These are phyloP conservation scores for Actinia equina DNA, from an alignment of 64 coral and sea anemone genomes.

Conservation along the genomic window DNA sequence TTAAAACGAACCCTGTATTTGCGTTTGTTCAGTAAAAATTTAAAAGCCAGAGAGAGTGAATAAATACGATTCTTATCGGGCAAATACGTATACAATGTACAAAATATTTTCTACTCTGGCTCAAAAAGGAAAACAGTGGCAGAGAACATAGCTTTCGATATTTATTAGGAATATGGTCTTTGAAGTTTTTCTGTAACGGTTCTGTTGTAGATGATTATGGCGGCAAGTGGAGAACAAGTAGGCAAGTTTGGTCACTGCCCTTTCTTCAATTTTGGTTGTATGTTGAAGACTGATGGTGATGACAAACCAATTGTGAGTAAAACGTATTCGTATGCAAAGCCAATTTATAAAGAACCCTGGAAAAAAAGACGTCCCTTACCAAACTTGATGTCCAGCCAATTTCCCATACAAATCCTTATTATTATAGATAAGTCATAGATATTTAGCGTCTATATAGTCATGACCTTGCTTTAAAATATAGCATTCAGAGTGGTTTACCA, in stretches of 20 bases:
- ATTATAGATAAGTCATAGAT: too few species aligned
- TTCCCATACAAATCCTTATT: too few species aligned
- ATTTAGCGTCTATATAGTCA: too few species aligned
- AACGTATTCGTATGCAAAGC: neutral
- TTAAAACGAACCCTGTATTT: too few species aligned
- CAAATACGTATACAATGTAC: too few species aligned
- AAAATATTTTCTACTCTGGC: too few species aligned
- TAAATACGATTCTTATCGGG: too few species aligned
- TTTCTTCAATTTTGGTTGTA: neutral
- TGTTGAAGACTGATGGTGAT: neutral
- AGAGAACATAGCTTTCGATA: neutral
- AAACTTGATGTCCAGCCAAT: too few species aligned
- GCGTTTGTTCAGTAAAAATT: too few species aligned
- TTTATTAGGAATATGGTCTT: neutral
- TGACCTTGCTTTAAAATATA: neutral
- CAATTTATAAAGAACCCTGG: neutral
- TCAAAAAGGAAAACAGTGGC: too few species aligned
- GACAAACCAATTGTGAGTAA: slow-evolving; percentile 6
- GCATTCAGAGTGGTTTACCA: neutral
- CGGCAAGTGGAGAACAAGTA: neutral
- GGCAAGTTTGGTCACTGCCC: slow-evolving; percentile 12
- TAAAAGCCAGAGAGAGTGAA: too few species aligned
- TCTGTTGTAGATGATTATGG: neutral
- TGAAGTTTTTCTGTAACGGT: neutral
- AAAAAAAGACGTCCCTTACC: too few species aligned